Percentiles rank a stretch among this genome's conserved stretches.
phyloP scores from a whole-genome alignment of 2,113 vertebrate genomes.

The Psilopogon haemacephalus region DNA sequence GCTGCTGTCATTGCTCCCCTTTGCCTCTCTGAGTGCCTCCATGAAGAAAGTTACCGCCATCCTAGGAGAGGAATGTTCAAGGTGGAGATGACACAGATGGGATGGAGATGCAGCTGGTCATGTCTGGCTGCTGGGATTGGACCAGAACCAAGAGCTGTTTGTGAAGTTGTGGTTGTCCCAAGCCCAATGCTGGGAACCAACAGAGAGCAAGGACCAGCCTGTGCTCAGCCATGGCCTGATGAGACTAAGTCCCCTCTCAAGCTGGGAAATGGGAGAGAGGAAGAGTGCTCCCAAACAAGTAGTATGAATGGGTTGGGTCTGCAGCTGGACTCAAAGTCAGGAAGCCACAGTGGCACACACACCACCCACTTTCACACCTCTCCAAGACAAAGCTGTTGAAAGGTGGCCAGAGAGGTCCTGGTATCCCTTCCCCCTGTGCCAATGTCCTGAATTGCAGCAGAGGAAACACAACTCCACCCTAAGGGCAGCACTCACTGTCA shows the following conservation, averaged over 20 bases:
- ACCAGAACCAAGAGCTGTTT: neutral
- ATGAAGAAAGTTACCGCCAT: neutral
- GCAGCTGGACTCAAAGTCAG: neutral
- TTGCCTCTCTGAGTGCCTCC: neutral
- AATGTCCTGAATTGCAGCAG: fast-evolving
- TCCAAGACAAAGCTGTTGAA: fast-evolving
- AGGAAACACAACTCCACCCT: fast-evolving
- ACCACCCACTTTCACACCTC: fast-evolving
- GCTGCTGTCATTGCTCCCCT: neutral
- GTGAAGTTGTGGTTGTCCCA: neutral
- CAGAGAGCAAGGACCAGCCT: neutral
- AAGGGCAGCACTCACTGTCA: fast-evolving
- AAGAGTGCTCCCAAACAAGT: neutral
- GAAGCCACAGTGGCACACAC: neutral
- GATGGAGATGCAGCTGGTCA: neutral
- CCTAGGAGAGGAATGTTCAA: neutral
- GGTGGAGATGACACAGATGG: neutral
- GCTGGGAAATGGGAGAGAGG: neutral
- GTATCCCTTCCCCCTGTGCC: fast-evolving
- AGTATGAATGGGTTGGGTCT: fast-evolving
- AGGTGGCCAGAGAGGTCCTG: neutral
- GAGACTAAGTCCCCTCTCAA: neutral
- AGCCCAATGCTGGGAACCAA: neutral
- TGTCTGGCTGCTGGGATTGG: neutral
- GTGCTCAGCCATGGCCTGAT: neutral